A percentile compares a stretch with the other conserved stretches of the same genome.
These are phyloP conservation scores for Nephrotoma flavescens DNA, from an alignment of 2,888 invertebrate species.

Conservation along the genomic window DNA sequence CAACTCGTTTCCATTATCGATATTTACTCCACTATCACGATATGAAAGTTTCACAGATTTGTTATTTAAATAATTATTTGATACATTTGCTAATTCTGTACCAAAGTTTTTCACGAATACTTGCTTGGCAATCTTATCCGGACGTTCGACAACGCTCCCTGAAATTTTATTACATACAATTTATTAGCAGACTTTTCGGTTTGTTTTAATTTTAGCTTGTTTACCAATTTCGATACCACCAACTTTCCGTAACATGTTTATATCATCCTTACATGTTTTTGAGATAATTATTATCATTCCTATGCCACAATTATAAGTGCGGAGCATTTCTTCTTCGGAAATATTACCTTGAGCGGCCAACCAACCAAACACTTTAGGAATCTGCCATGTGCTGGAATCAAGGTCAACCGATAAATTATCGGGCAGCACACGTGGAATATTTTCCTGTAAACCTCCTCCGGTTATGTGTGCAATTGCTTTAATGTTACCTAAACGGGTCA, in stretches of 20 bases:
- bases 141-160: background rate
- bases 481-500: constrained; percentile 52
- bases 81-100: background rate
- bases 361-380: constrained; percentile 80
- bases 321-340: constrained; percentile 62
- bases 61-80: background rate
- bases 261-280: background rate
- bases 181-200: background rate
- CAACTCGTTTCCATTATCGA: constrained; percentile 77
- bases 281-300: constrained; percentile 60
- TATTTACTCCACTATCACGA: constrained; percentile 83
- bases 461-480: constrained; percentile 90
- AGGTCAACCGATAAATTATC: constrained; percentile 45
- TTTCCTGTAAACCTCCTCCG: constrained; percentile 81
- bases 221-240: background rate
- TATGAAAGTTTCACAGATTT: constrained; percentile 47
- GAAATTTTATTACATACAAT: background rate
- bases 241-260: background rate
- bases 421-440: constrained; percentile 73
- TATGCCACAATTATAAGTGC: constrained; percentile 92
- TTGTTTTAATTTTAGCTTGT: background rate
- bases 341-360: constrained; percentile 61
- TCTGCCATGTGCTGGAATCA: constrained; percentile 55
- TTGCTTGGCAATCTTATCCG: background rate
- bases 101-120: background rate